Evolutionary conservation across 2,113 vertebrate species (phyloP).

Genomic region (Odontesthes bonariensis): DNA sequence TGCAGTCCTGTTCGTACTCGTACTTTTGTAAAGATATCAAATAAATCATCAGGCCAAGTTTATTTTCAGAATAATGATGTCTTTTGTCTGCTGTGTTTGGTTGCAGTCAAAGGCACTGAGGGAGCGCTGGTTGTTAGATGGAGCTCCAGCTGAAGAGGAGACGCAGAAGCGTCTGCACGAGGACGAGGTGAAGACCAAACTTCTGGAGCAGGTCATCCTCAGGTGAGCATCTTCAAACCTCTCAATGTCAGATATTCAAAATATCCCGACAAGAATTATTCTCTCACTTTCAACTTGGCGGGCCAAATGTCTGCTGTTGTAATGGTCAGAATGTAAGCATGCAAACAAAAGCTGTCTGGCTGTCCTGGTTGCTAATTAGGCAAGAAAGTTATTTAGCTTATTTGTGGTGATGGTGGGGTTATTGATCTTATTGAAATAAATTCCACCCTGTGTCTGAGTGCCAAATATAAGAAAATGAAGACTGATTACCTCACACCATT

Average conservation of each 20-base stretch:
- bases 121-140: constrained; percentile 96
- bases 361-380: not conserved
- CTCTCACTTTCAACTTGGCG: too few relatives aligned
- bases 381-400: not conserved
- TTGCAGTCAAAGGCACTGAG: constrained; percentile 92
- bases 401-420: not conserved
- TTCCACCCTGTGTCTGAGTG: not conserved
- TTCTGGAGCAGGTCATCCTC: constrained; percentile 90
- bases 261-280: too few relatives aligned
- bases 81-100: not conserved
- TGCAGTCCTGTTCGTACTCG: not conserved
- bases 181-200: constrained; percentile 89
- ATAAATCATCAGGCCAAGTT: not conserved
- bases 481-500: not conserved
- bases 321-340: too few relatives aligned
- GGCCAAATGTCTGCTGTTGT: too few relatives aligned
- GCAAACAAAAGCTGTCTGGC: too few relatives aligned
- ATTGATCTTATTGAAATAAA: not conserved
- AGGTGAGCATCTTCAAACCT: constrained; percentile 81
- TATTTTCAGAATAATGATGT: not conserved
- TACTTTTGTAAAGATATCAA: not conserved
- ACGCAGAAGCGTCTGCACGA: constrained; percentile 91
- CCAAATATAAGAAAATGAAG: not conserved
- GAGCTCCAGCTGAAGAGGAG: constrained; percentile 91
- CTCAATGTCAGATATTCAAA: not conserved